Evolutionary conservation across 2,113 vertebrate species (phyloP).

Genomic region (Etia nguti): DNA sequence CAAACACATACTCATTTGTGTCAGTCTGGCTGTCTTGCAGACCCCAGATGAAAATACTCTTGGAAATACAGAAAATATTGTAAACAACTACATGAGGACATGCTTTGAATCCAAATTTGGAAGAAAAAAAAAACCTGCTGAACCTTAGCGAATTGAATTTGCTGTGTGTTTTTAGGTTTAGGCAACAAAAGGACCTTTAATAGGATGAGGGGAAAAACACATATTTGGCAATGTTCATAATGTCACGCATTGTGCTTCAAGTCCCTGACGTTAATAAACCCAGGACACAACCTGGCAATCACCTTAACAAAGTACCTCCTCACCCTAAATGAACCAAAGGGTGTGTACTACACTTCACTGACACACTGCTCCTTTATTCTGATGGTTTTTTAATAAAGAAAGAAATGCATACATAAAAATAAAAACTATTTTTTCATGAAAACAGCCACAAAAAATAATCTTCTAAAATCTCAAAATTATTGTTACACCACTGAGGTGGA

Average conservation of each 20-base stretch:
- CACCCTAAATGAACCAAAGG: not conserved
- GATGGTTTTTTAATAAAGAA: not conserved
- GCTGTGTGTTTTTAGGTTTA: not conserved
- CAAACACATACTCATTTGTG: conserved; percentile 41
- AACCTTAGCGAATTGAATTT: not conserved
- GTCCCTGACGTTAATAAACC: not conserved
- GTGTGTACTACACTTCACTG: not conserved
- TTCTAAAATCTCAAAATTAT: not conserved
- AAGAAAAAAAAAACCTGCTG: not conserved
- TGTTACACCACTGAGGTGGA: not conserved
- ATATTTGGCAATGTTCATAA: not conserved
- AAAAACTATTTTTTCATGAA: not conserved
- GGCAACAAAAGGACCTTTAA: not conserved
- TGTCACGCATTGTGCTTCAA: too few relatives aligned
- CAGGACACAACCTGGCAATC: not conserved
- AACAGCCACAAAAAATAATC: not conserved
- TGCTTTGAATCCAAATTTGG: not conserved
- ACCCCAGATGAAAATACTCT: conserved; percentile 23
- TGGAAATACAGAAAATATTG: not conserved
- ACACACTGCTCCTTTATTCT: not conserved
- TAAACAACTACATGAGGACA: not conserved
- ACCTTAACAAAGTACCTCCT: not conserved
- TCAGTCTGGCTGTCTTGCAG: conserved; percentile 18
- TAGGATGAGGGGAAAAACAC: not conserved
- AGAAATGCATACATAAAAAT: not conserved